These are phyloP conservation scores for Catostylus mosaicus DNA, from an alignment of 30 jellyfish, hydroid and myxozoan species.

Conservation along the genomic window DNA sequence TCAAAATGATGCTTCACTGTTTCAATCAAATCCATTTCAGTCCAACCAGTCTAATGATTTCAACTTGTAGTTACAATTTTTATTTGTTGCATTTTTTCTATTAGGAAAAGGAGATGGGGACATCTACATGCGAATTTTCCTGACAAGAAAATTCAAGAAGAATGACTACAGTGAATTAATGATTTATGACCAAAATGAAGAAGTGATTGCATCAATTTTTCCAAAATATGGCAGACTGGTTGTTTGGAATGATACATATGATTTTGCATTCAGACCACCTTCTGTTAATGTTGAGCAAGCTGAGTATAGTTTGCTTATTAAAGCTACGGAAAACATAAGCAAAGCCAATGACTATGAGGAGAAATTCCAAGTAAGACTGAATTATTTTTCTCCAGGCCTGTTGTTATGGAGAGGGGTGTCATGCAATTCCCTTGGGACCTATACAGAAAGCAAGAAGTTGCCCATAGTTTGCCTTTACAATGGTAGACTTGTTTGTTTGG, in stretches of 20 bases:
- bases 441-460: too few relatives aligned
- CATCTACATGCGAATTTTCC: constrained; percentile 54
- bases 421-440: too few relatives aligned
- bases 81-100: too few relatives aligned
- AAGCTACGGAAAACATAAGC: constrained; percentile 37
- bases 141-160: constrained; percentile 55
- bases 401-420: too few relatives aligned
- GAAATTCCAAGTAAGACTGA: constrained; percentile 35
- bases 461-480: too few relatives aligned
- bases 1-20: too few relatives aligned
- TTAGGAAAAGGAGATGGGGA: constrained; percentile 50
- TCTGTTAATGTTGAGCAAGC: constrained; percentile 62
- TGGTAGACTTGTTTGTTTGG: too few relatives aligned
- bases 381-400: background rate
- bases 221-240: constrained; percentile 72
- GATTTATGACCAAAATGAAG: constrained; percentile 60
- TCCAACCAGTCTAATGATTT: too few relatives aligned
- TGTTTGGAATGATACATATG: constrained; percentile 64
- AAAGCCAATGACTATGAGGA: constrained; percentile 31
- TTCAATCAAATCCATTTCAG: too few relatives aligned
- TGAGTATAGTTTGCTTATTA: constrained; percentile 67
- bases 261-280: constrained; percentile 75
- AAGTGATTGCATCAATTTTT: constrained; percentile 48
- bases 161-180: constrained; percentile 76
- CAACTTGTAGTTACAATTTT: too few relatives aligned